These are phyloP conservation scores for Todus mexicanus DNA, from an alignment of 2,797 vertebrate species.

Conservation along the genomic window DNA sequence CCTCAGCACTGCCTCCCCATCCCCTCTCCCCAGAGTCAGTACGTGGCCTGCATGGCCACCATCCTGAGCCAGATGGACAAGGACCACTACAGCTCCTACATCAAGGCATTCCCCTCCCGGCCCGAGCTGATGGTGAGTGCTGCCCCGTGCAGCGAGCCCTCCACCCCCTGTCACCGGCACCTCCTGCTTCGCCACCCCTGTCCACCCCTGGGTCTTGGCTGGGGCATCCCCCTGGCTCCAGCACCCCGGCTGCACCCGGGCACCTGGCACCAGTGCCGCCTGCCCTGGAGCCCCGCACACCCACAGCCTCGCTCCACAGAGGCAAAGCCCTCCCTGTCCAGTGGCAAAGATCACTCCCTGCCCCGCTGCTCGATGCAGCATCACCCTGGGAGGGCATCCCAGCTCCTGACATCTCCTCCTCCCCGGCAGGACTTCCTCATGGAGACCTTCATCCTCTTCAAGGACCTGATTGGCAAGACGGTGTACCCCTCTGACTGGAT, in stretches of 20 bases:
- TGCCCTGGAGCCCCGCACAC: fast-evolving
- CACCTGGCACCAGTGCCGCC: background rate
- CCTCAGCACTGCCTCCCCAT: background rate
- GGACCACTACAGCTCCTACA: constrained; percentile 53
- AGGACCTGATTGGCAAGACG: constrained; percentile 59
- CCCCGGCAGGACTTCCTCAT: constrained; percentile 58
- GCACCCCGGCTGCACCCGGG: background rate
- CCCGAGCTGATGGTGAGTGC: constrained; percentile 58
- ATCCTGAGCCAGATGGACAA: constrained; percentile 66
- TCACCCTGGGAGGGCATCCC: fast-evolving
- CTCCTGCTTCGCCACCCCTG: background rate
- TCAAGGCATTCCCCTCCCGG: constrained; percentile 28
- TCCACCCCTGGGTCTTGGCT: fast-evolving
- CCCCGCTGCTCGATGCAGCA: background rate
- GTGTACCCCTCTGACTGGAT: constrained; percentile 61
- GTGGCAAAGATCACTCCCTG: background rate
- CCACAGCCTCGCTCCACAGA: fast-evolving
- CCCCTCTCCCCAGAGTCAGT: constrained; percentile 37
- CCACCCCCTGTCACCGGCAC: fast-evolving
- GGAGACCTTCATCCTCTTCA: constrained; percentile 70
- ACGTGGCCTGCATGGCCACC: constrained; percentile 64
- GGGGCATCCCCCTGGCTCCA: background rate
- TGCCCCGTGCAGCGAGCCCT: fast-evolving
- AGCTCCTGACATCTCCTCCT: background rate
- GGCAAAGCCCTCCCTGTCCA: background rate